Evolutionary conservation across 2,113 vertebrate species (phyloP).

Genomic region (Clarias batrachus): DNA sequence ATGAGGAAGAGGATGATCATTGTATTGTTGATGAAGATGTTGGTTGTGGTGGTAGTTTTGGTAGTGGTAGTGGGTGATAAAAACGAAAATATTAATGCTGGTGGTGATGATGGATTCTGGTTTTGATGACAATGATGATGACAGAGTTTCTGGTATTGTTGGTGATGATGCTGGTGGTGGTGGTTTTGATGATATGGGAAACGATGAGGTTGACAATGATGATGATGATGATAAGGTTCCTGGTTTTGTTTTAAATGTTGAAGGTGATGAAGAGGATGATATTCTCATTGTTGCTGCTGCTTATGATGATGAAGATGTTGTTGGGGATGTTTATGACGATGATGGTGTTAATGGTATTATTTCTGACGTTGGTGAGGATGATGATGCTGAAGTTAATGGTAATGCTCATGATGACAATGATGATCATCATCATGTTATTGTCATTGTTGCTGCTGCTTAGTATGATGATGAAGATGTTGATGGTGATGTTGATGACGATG

Average conservation of each 20-base stretch:
- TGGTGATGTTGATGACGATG: no score
- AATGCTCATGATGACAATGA: background rate
- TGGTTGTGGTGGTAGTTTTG: background rate
- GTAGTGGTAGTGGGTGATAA: background rate
- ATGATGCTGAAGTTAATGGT: background rate
- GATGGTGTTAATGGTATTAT: no score
- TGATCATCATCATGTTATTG: background rate
- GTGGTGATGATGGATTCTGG: background rate
- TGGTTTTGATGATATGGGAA: background rate
- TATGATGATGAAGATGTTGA: background rate
- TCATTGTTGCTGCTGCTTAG: background rate
- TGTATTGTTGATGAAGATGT: background rate
- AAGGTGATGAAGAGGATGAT: background rate
- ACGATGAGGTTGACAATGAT: no score
- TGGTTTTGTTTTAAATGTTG: background rate
- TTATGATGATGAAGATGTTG: background rate
- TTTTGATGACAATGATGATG: no score
- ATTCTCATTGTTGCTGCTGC: no score
- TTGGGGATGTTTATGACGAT: background rate
- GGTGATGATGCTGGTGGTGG: no score
- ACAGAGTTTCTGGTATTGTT: no score
- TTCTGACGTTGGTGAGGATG: background rate
- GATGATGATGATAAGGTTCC: background rate
- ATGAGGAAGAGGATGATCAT: background rate
- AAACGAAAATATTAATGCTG: rapidly evolving